Evolutionary conservation across 1,140 invertebrate species (phyloP), one percentile per base, ranked within the genome.

Genomic region (Ptiloglossa arizonensis): DNA sequence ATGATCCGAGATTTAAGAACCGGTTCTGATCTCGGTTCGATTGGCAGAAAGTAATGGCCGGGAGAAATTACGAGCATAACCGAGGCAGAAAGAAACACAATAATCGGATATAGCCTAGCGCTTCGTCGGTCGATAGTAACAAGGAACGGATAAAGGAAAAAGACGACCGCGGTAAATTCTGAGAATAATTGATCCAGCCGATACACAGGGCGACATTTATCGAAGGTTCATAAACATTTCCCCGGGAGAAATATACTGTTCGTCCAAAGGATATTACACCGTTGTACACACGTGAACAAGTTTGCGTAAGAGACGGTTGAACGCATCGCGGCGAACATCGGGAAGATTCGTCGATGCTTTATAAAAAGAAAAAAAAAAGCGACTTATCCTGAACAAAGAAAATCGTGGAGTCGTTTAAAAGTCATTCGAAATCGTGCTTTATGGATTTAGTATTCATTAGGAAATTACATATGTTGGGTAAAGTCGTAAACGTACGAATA

Each of bases 1-100:
- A 69, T 69, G 67, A 52, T 48, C 35, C 29, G 46, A 38, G 59
- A 62, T 52, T 72, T 62, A 63, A 52, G 70, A 63, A 72, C 70
- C 70, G 70, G 70, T 72, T 72, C 19, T 15, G 56, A 63, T 24
- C 29, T 27, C 32, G 19, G 11, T 46, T 63, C 44, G 70, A 63
- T 50, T 48, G 59, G 57, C 59, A 63, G 46, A 63, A 72, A 62
- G 32, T 38, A 62, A 72, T 27, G 46, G 59, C 44, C 32, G 6
- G 9, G 8, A 72, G 29, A 52, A 52, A 63, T 63, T 52, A 38
- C 70, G 46, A n/a, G 32, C 29, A 29, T 52, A 71, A 60, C 19
- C 1, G 35, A 38, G 2, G 4, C 15, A 22, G 6, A 44, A 71
- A 0, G n/a, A 60, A 48, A 38, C 15, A 32, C 15, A 24, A 32